Percentiles rank a stretch among this genome's conserved stretches.
Evolutionary conservation across 1,140 invertebrate genomes (phyloP).

Genomic region (Antheraea pernyi): DNA sequence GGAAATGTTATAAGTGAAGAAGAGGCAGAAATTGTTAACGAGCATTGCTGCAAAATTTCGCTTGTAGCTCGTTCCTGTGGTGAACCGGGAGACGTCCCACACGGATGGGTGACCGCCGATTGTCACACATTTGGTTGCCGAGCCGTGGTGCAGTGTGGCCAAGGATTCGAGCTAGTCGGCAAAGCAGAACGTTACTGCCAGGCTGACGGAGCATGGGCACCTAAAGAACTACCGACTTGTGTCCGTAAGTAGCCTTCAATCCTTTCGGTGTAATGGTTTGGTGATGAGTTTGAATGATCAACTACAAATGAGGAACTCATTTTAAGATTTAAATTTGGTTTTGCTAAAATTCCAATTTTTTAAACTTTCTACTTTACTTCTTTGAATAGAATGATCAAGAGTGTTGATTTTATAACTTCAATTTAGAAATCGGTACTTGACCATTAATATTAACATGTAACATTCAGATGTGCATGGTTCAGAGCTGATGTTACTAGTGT

Average conservation of each 20-base stretch:
- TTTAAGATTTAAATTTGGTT: too few relatives aligned
- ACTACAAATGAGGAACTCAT: too few relatives aligned
- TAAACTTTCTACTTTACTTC: too few relatives aligned
- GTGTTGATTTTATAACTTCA: too few relatives aligned
- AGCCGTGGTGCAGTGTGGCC: constrained; percentile 95
- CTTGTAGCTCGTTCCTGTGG: constrained; percentile 89
- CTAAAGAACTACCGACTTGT: constrained; percentile 93
- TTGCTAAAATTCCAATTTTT: too few relatives aligned
- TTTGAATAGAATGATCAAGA: too few relatives aligned
- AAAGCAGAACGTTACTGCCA: constrained; percentile 90
- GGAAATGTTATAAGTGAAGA: too few relatives aligned
- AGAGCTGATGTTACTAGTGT: too few relatives aligned
- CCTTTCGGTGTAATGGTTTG: constrained; percentile 29
- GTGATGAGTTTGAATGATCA: constrained; percentile 51
- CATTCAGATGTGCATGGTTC: too few relatives aligned
- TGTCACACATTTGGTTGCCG: constrained; percentile 95
- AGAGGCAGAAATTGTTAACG: not conserved
- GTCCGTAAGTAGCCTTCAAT: constrained; percentile 84
- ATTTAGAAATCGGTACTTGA: too few relatives aligned
- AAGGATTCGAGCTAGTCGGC: constrained; percentile 95
- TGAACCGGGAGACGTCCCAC: constrained; percentile 91
- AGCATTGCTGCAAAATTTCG: not conserved
- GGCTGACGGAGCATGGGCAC: constrained; percentile 93
- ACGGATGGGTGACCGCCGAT: constrained; percentile 95
- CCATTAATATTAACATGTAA: too few relatives aligned